phyloP scores from a whole-genome alignment of 2,888 invertebrate species.

The Melieria omissa region DNA sequence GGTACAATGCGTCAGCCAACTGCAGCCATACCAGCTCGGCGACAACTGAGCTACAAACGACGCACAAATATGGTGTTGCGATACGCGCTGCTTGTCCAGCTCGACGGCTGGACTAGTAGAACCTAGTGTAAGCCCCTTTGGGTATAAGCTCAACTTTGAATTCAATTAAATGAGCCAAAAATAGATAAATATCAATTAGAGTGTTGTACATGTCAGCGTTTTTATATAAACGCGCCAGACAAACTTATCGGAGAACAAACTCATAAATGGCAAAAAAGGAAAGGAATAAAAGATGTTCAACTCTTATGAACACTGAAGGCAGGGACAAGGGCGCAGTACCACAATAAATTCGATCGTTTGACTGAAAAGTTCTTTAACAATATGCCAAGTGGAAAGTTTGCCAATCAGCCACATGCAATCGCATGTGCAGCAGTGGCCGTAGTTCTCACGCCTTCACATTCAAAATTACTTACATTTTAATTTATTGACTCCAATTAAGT shows the following conservation, averaged over 20 bases:
- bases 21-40: slow-evolving; percentile 7
- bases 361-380: no score
- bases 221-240: not conserved
- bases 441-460: slow-evolving; percentile 43
- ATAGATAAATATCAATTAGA: slow-evolving; percentile 49
- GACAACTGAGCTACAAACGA: no score
- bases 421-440: not conserved
- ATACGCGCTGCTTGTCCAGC: slow-evolving; percentile 21
- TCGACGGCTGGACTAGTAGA: not conserved
- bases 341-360: no score
- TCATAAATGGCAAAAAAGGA: no score
- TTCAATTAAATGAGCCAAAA: slow-evolving; percentile 51
- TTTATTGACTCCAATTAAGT: slow-evolving; percentile 40
- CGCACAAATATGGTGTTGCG: slow-evolving; percentile 27
- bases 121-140: not conserved
- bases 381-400: no score
- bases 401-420: no score
- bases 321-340: no score
- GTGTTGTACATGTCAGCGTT: slow-evolving; percentile 11
- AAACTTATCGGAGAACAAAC: not conserved
- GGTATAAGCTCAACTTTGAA: slow-evolving; percentile 40
- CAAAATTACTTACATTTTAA: not conserved
- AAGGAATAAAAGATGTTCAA: no score
- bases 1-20: slow-evolving; percentile 23
- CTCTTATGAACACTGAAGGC: no score